Percentiles rank a stretch among this genome's conserved stretches.
These are phyloP conservation scores for Archivesica marissinica DNA, from an alignment of 1,140 invertebrate species.

Conservation along the genomic window DNA sequence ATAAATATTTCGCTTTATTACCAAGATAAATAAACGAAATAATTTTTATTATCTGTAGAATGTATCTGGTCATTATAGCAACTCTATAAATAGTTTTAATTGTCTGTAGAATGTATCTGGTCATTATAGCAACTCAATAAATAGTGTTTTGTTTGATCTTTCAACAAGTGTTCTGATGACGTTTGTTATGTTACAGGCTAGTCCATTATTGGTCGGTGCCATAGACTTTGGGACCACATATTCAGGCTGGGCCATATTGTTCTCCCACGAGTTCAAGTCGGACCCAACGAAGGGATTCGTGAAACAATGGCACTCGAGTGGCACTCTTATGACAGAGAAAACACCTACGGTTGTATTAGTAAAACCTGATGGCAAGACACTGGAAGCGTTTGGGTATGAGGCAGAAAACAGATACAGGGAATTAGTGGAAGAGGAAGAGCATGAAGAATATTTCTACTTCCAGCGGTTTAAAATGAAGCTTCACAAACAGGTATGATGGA, in stretches of 20 bases:
- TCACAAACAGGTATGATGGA: neutral
- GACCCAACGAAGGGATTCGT: neutral
- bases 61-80: no score
- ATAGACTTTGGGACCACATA: slow-evolving; percentile 37
- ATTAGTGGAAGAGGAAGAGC: neutral
- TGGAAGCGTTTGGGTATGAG: slow-evolving; percentile 43
- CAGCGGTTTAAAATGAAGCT: slow-evolving; percentile 35
- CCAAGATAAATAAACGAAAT: no score
- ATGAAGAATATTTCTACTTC: slow-evolving; percentile 21
- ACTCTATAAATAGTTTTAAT: no score
- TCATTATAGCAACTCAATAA: no score
- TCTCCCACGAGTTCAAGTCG: neutral
- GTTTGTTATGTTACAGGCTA: no score
- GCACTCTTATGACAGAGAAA: neutral
- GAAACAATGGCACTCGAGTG: neutral
- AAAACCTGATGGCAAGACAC: neutral
- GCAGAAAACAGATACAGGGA: slow-evolving; percentile 23
- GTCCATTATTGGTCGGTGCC: slow-evolving; percentile 11
- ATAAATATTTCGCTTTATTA: no score
- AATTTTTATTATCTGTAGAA: no score
- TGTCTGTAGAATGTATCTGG: no score
- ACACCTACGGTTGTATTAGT: slow-evolving; percentile 16
- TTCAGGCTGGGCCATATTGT: slow-evolving; percentile 3
- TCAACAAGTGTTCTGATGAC: no score
- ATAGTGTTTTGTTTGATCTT: no score